Percentiles rank a stretch among this genome's conserved stretches.
Conservation (phyloP, 2,888 invertebrate species). For the Eucriotettix oculatus region DNA sequence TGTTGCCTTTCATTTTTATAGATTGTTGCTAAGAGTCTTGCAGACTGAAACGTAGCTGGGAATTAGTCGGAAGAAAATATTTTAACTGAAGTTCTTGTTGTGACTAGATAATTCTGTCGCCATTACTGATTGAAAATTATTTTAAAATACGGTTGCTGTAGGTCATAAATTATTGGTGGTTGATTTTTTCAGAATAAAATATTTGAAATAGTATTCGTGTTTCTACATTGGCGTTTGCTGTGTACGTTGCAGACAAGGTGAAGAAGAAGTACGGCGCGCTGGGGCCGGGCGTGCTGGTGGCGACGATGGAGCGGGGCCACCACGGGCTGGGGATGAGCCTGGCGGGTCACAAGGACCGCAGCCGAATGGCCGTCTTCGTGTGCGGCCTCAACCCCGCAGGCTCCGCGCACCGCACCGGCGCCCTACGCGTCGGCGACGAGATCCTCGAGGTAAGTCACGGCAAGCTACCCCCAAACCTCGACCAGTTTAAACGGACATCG, state of each 20-base stretch:
- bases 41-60: too few relatives aligned
- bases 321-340: constrained; percentile 78
- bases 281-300: constrained; percentile 50
- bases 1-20: too few relatives aligned
- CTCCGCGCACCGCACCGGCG: constrained; percentile 51
- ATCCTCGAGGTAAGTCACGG: constrained; percentile 59
- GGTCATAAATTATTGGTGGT: too few relatives aligned
- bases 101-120: too few relatives aligned
- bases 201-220: too few relatives aligned
- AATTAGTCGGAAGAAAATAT: too few relatives aligned
- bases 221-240: neutral
- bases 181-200: too few relatives aligned
- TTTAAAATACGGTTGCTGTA: too few relatives aligned
- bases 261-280: constrained; percentile 79
- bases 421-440: constrained; percentile 84
- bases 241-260: constrained; percentile 59
- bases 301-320: constrained; percentile 58
- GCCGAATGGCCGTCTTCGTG: constrained; percentile 90
- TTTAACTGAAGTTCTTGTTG: too few relatives aligned
- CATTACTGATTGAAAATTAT: too few relatives aligned
- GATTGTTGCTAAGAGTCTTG: too few relatives aligned
- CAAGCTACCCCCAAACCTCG: neutral
- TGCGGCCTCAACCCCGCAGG: constrained; percentile 89
- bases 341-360: constrained; percentile 86
- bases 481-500: neutral